A percentile compares a stretch with the other conserved stretches of the same genome.
Evolutionary conservation across 1,140 invertebrate genomes (phyloP).

Genomic region (Thaumatotibia leucotreta): DNA sequence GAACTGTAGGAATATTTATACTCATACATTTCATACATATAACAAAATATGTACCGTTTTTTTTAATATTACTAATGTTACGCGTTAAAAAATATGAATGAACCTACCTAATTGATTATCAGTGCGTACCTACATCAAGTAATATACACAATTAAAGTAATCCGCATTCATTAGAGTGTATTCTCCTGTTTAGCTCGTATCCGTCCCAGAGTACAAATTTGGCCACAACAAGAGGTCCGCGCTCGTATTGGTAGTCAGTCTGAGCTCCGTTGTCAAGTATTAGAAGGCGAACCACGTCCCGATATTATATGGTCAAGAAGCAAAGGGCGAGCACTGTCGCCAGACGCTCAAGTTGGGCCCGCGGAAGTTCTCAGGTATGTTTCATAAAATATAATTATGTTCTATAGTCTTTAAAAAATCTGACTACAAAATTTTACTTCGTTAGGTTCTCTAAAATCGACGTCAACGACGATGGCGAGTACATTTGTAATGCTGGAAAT

Average conservation of each 20-base stretch:
- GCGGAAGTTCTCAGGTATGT: slow-evolving; percentile 83
- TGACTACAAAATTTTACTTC: background rate
- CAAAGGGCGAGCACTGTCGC: slow-evolving; percentile 81
- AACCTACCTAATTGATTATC: too few species aligned
- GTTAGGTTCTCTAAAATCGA: slow-evolving; percentile 57
- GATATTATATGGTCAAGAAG: slow-evolving; percentile 85
- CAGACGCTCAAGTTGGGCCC: slow-evolving; percentile 80
- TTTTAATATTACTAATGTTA: too few species aligned
- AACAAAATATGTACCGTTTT: too few species aligned
- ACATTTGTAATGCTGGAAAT: slow-evolving; percentile 90
- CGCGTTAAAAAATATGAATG: too few species aligned
- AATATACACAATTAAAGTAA: too few species aligned
- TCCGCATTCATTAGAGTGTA: background rate
- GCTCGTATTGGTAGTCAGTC: slow-evolving; percentile 82
- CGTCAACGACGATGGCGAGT: slow-evolving; percentile 81
- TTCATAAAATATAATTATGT: background rate
- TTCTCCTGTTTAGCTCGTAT: slow-evolving; percentile 83
- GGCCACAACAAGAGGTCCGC: slow-evolving; percentile 81
- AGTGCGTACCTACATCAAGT: too few species aligned
- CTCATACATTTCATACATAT: background rate
- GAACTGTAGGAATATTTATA: slow-evolving; percentile 45
- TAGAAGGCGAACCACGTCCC: slow-evolving; percentile 86
- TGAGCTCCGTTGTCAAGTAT: slow-evolving; percentile 87
- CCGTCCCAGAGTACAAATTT: slow-evolving; percentile 85
- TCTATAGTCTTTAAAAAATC: too few species aligned